Evolutionary conservation across 2,888 invertebrate species (phyloP), one percentile per base, ranked within the genome.

Genomic region (Proisotoma minuta): DNA sequence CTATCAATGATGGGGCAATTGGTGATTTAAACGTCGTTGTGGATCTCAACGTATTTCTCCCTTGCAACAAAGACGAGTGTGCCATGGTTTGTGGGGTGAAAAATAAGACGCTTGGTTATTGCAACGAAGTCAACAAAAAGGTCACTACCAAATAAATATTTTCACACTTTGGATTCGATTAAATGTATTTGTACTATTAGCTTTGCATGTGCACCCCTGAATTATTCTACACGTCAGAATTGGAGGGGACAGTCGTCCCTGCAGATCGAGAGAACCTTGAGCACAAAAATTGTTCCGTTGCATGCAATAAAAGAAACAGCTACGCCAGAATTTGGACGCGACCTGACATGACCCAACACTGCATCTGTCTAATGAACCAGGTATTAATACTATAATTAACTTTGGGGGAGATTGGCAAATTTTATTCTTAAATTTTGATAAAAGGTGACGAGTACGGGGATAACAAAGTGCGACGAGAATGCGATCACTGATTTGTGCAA

Each of bases 381-480:
- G 66, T 62, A 47, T 18, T 34, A 34, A 10, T 34, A 8, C 15
- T 15, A 34, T 34, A 34, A 34, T 34, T 15, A 10, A 34, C 34
- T 34, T 34, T 34, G 34, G 34, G 34, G 34, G 15, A 10, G 34
- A 34, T 34, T 8, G 34, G 34, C 34, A 34, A 34, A 34, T 34
- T n/a, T 34, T 10, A 34, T 34, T 34, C 8, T 34, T 34, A 34
- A 10, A 34, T 15, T n/a, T n/a, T n/a, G n/a, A n/a, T n/a, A n/a
- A 4, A n/a, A 66, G 66, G 49, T 66, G 10, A 66, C 66, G 0
- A 3, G 8, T 15, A 63, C 60, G n/a, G 66, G 66, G 22, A 53
- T 63, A 8, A 66, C 66, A 1, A 43, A 63, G 5, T 66, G 66
- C 28, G 66, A 66, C 22, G 66, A 66, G 22, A 62, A 59, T 60